Conservation (phyloP, 2,888 invertebrate genomes). For the Tenthredo amoena region DNA sequence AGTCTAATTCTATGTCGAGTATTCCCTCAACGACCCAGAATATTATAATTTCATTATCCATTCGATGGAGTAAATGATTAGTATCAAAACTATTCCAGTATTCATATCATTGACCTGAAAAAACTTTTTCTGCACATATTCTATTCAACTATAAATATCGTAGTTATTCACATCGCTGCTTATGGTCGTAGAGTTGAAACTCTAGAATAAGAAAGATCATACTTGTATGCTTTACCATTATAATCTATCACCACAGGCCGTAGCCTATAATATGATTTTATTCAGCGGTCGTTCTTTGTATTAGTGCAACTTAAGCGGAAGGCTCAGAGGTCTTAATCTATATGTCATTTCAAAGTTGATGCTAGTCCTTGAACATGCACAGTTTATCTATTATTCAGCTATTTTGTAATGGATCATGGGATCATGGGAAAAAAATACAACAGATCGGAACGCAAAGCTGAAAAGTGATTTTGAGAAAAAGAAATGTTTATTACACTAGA, state of each 20-base stretch:
- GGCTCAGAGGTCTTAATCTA: background rate
- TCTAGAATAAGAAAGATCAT: background rate
- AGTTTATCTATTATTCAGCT: background rate
- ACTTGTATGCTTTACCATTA: background rate
- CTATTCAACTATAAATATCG: background rate
- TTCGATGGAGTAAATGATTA: background rate
- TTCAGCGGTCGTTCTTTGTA: background rate
- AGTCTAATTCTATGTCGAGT: conserved; percentile 25
- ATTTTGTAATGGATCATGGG: background rate
- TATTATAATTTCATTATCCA: conserved; percentile 7
- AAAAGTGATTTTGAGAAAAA: background rate
- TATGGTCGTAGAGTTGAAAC: background rate
- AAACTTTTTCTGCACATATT: background rate
- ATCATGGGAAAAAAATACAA: background rate
- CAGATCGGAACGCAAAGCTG: background rate
- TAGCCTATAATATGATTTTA: background rate
- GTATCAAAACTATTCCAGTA: background rate
- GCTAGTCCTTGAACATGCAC: background rate
- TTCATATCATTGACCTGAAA: conserved; percentile 5
- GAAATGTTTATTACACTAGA: background rate
- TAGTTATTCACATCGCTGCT: background rate
- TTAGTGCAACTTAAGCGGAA: background rate
- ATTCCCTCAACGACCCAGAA: background rate
- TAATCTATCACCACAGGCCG: background rate
- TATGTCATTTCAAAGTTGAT: background rate